phyloP scores from a whole-genome alignment of 2,888 invertebrate genomes.

The Drosophila falleni region DNA sequence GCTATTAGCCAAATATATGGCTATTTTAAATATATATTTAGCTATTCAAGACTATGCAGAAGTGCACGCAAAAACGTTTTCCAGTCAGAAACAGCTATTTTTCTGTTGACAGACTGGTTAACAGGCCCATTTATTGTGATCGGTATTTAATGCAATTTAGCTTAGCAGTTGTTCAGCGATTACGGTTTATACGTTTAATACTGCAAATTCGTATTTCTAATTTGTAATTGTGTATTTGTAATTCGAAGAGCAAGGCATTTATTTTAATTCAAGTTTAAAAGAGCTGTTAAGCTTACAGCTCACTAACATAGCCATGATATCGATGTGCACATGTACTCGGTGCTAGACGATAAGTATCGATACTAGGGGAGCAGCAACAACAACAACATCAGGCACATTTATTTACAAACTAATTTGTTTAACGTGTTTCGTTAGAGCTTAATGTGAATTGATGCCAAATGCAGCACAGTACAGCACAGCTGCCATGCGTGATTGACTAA shows the following conservation, averaged over 20 bases:
- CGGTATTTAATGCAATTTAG: neutral
- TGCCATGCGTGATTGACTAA: conserved; percentile 42
- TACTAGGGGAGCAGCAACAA: conserved; percentile 7
- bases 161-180: neutral
- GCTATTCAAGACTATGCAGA: no score
- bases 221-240: neutral
- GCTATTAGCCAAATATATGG: no score
- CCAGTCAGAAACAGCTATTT: no score
- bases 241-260: neutral
- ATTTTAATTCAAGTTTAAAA: neutral
- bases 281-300: neutral
- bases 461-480: conserved; percentile 1
- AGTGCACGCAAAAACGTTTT: no score
- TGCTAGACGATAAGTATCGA: conserved; percentile 33
- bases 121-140: neutral
- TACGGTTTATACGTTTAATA: neutral
- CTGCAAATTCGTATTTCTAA: neutral
- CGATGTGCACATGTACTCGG: conserved; percentile 7
- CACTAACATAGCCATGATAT: neutral
- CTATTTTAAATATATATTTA: no score
- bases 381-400: conserved; percentile 44
- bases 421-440: conserved; percentile 51
- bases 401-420: conserved; percentile 57
- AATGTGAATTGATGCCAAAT: conserved; percentile 36
- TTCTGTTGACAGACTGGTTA: no score